phyloP scores from a whole-genome alignment of 2,113 vertebrate genomes.

The Actenoides lindsayi region DNA sequence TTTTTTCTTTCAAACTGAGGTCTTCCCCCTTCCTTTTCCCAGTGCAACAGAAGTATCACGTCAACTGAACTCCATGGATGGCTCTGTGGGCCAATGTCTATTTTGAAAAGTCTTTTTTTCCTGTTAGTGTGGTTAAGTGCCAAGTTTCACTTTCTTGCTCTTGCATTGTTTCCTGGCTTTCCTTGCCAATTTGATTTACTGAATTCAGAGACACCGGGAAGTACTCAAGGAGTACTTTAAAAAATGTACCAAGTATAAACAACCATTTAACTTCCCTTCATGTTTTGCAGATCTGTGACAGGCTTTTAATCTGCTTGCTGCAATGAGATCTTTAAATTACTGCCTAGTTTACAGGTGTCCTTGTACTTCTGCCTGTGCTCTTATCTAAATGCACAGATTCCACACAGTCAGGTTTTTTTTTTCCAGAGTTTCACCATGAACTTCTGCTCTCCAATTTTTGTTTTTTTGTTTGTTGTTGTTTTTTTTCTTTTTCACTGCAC shows the following conservation, averaged over 20 bases:
- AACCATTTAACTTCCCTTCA: conserved; percentile 52
- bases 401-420: neutral
- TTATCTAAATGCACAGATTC: neutral
- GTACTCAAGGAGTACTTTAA: conserved; percentile 2
- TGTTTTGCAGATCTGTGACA: conserved; percentile 63
- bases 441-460: neutral
- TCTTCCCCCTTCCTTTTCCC: neutral
- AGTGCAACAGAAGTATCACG: neutral
- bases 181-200: neutral
- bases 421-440: neutral
- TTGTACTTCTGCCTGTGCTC: neutral
- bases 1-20: neutral
- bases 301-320: conserved; percentile 69
- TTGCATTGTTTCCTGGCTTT: conserved; percentile 29
- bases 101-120: neutral
- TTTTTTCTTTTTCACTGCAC: neutral
- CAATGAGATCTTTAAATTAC: conserved; percentile 55
- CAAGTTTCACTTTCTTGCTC: neutral
- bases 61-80: neutral
- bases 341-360: conserved; percentile 59
- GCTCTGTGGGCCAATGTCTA: neutral
- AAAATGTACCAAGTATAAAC: neutral
- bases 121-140: neutral
- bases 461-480: neutral
- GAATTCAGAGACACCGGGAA: neutral